phyloP scores from a whole-genome alignment of 2,113 vertebrate species.

The Ascaphus truei region DNA sequence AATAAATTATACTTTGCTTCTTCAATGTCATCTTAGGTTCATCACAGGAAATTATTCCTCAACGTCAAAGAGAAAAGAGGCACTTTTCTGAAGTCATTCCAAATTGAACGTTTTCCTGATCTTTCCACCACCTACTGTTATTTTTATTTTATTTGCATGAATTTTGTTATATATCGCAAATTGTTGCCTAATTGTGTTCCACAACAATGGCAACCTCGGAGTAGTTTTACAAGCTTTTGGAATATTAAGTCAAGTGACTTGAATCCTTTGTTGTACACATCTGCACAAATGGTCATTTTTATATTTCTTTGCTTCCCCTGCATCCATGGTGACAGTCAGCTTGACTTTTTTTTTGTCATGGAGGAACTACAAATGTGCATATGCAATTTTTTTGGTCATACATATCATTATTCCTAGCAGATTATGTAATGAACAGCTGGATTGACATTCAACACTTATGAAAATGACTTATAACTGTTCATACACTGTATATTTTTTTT shows the following conservation, averaged over 20 bases:
- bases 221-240: slow-evolving; percentile 52
- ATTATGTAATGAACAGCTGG: slow-evolving; percentile 52
- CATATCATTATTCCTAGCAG: slow-evolving; percentile 59
- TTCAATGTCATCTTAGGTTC: slow-evolving; percentile 64
- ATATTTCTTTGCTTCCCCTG: too few relatives aligned
- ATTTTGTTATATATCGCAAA: slow-evolving; percentile 57
- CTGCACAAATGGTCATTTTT: too few relatives aligned
- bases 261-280: too few relatives aligned
- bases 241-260: slow-evolving; percentile 48
- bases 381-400: slow-evolving; percentile 54
- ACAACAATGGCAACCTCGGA: slow-evolving; percentile 58
- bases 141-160: slow-evolving; percentile 69
- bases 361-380: slow-evolving; percentile 62
- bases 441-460: slow-evolving; percentile 49
- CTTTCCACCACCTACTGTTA: slow-evolving; percentile 41
- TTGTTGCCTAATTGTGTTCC: slow-evolving; percentile 64
- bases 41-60: slow-evolving; percentile 69
- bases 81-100: slow-evolving; percentile 59
- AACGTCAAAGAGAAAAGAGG: slow-evolving; percentile 56
- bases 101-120: slow-evolving; percentile 50
- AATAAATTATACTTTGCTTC: slow-evolving; percentile 71
- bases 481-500: slow-evolving; percentile 52
- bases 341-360: too few relatives aligned
- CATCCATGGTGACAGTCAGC: too few relatives aligned
- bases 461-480: slow-evolving; percentile 52